A percentile compares a stretch with the other conserved stretches of the same genome.
Conservation (phyloP, 2,888 invertebrate species). For the Drosophila prolongata region DNA sequence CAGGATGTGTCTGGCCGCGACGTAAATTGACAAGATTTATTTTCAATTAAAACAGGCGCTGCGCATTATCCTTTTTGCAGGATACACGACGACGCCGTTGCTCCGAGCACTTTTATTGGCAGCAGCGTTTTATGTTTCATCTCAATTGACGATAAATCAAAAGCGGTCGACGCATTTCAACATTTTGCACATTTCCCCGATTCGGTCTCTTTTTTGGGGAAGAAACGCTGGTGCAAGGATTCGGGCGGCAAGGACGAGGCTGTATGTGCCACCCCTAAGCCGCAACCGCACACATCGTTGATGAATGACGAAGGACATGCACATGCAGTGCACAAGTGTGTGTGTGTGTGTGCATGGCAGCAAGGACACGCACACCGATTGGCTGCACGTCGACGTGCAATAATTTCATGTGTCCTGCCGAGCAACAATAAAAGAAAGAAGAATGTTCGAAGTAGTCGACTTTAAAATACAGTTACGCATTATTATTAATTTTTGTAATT, state of each 20-base stretch:
- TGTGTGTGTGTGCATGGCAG: conserved; percentile 13
- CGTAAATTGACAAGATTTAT: conserved; percentile 81
- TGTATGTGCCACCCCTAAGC: conserved; percentile 67
- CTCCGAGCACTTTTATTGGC: conserved; percentile 71
- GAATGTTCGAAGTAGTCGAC: conserved; percentile 8
- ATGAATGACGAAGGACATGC: conserved; percentile 78
- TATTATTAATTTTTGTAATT: neutral
- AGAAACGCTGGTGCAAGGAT: conserved; percentile 23
- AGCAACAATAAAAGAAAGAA: conserved; percentile 27
- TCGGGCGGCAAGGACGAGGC: conserved; percentile 13
- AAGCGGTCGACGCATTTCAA: conserved; percentile 60
- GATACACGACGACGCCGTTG: conserved; percentile 12
- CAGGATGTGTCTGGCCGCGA: conserved; percentile 60
- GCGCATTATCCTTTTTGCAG: conserved; percentile 62
- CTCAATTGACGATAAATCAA: conserved; percentile 80
- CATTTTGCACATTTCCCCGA: conserved; percentile 59
- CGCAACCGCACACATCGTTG: conserved; percentile 66
- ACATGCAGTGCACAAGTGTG: conserved; percentile 12
- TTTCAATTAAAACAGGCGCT: conserved; percentile 77
- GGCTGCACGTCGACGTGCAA: conserved; percentile 77
- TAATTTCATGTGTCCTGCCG: conserved; percentile 68
- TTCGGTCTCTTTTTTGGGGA: conserved; percentile 27
- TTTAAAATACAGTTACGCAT: neutral
- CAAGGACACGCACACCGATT: conserved; percentile 67
- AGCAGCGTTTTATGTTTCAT: conserved; percentile 75